Evolutionary conservation across 2,888 invertebrate genomes (phyloP), one percentile per base, ranked within the genome.

Genomic region (Dione juno): DNA sequence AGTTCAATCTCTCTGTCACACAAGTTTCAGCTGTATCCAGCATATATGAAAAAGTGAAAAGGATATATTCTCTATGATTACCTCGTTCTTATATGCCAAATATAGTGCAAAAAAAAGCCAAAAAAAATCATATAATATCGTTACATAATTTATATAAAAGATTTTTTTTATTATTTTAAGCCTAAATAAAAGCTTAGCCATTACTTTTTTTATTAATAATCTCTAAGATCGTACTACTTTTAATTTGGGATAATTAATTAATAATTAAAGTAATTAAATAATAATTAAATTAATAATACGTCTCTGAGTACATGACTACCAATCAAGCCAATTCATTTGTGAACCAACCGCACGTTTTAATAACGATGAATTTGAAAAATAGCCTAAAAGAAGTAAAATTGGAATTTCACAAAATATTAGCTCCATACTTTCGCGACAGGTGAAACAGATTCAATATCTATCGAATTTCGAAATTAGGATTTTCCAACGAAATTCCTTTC

Each of bases 371-470:
- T 11, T 50, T 70, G 72, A 70, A 54, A 70, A 70, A 73, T 70
- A 19, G 64, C 54, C 66, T 59, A 66, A 54, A 28, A 28, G 28
- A 28, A 28, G 28, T 28, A 28, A 28, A 73, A 71, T 58, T 73
- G 63, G 50, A 66, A 71, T 40, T 52, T 66, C 41, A 48, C 58
- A 67, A 73, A 70, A 73, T 73, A 73, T 73, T 57, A 66, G 66
- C 28, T 43, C 63, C 73, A 73, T 53, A 71, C 66, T 71, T 73
- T 66, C 53, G 43, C 71, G 71, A 71, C 73, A 64, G 66, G 54
- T 59, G 67, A 64, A 64, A 69, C 67, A 54, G 71, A 69, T 68
- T 67, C 71, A 71, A 73, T 71, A 73, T 71, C 69, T 68, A 70
- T 67, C 41, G 57, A 68, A 52, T 52, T 43, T 37, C 43, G 59